Evolutionary conservation across 2,888 invertebrate genomes (phyloP).

Genomic region (Pseudoips prasinana): DNA sequence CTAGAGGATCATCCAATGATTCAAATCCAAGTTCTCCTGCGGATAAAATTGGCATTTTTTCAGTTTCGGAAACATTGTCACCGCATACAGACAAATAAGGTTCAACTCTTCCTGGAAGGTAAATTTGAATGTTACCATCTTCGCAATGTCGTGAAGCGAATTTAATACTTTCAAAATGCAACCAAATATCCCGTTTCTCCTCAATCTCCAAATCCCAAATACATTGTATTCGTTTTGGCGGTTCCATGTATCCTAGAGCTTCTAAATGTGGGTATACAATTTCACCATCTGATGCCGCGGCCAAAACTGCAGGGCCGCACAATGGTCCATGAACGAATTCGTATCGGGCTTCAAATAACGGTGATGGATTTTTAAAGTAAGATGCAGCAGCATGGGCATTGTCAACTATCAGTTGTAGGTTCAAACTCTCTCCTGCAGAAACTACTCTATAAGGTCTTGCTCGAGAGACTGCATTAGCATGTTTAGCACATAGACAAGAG

Average conservation of each 20-base stretch:
- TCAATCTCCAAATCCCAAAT: constrained; percentile 93
- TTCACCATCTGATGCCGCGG: constrained; percentile 91
- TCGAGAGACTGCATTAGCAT: constrained; percentile 81
- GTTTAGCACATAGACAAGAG: constrained; percentile 87
- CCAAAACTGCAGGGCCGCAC: constrained; percentile 91
- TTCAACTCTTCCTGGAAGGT: constrained; percentile 86
- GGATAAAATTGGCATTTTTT: constrained; percentile 90
- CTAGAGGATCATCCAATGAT: constrained; percentile 76
- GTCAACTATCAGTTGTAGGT: constrained; percentile 91
- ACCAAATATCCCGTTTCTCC: constrained; percentile 91
- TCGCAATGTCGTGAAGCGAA: constrained; percentile 93
- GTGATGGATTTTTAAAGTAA: constrained; percentile 92
- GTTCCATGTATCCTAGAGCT: constrained; percentile 86
- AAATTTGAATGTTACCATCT: constrained; percentile 93
- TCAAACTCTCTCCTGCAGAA: constrained; percentile 90
- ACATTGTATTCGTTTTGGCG: constrained; percentile 87
- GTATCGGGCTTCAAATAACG: constrained; percentile 92
- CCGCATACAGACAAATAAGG: constrained; percentile 92
- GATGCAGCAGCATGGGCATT: constrained; percentile 92
- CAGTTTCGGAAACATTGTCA: constrained; percentile 90
- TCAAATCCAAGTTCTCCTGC: constrained; percentile 88
- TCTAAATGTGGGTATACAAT: constrained; percentile 94
- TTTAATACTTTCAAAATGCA: constrained; percentile 93
- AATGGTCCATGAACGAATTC: constrained; percentile 95
- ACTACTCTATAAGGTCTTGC: constrained; percentile 85